Percentiles rank a stretch among this genome's conserved stretches.
Conservation (phyloP, 1,140 invertebrate species). For the Cydia fagiglandana region DNA sequence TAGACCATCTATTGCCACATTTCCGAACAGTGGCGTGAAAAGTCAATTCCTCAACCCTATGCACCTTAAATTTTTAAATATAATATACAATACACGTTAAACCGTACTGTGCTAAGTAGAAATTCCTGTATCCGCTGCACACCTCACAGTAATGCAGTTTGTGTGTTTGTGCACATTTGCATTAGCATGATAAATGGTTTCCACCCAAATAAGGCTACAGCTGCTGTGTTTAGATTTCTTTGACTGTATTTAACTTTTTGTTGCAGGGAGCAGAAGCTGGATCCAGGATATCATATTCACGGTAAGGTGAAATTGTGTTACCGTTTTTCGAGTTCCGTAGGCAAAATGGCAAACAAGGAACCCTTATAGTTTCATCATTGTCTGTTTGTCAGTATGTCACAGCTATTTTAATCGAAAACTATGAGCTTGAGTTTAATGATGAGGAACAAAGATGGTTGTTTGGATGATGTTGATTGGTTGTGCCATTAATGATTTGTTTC, state of each 20-base stretch:
- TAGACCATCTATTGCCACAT: no score
- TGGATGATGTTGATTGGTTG: no score
- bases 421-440: no score
- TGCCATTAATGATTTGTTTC: no score
- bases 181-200: conserved; percentile 11
- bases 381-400: no score
- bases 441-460: no score
- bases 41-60: not conserved
- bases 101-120: not conserved
- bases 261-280: not conserved
- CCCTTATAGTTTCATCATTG: no score
- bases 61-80: not conserved
- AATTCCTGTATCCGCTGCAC: not conserved
- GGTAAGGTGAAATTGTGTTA: not conserved
- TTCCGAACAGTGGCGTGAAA: no score
- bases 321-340: not conserved
- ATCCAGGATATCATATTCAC: not conserved
- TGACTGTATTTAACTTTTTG: not conserved
- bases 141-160: not conserved
- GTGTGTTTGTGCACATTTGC: not conserved
- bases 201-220: not conserved
- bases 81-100: not conserved
- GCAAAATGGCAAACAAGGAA: no score
- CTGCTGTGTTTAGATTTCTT: not conserved
- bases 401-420: no score